Base-by-base conservation (phyloP, 2,113 vertebrate species). In the Meriones unguiculatus region DNA sequence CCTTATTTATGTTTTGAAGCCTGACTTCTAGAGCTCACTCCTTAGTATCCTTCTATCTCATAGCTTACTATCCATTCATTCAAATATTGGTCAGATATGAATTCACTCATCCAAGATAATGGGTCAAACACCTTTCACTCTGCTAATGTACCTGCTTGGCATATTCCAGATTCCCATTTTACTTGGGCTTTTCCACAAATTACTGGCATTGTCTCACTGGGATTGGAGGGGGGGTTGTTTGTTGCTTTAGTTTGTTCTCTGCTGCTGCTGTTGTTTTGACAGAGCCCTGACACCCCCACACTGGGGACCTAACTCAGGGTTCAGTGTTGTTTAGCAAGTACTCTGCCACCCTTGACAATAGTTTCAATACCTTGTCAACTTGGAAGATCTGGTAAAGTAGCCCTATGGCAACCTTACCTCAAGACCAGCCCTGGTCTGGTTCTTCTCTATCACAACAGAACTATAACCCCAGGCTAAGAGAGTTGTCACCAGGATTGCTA, bases 131-230 rank as follows among this genome's bases (percentile, higher is more conserved):
- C 18, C 59, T 85, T 89, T 89, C 7, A n/a, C 70, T 69, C 54
- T 72, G 5, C 20, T 89, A 64, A 24, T 80, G 9, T 18, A 93
- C 32, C 84, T 81, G 28, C n/a, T 41, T 89, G n/a, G 57, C 12
- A 92, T 69, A 10, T 69, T 76, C 11, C 80, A 73, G 76, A 46
- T 89, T 89, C 59, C 89, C 90, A 54, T 87, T 90, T 90, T 81
- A 87, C 25, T 54, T 94, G 52, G 73, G 28, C 50, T 89, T 94
- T 93, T 86, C 52, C 62, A 90, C 10, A 90, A 20, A 8, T 32
- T 73, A 59, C 80, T 35, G n/a, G 22, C 24, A 59, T 81, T 81
- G 5, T 64, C 81, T 84, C 57, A 41, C n/a, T 84, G 32, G 35
- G 20, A 59, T 81, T 22, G 65, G 30, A 12, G 13, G 5, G 13